A percentile compares a stretch with the other conserved stretches of the same genome.
These are phyloP conservation scores for Andricus quercusramuli DNA, from an alignment of 2,888 invertebrate genomes.

Conservation along the genomic window DNA sequence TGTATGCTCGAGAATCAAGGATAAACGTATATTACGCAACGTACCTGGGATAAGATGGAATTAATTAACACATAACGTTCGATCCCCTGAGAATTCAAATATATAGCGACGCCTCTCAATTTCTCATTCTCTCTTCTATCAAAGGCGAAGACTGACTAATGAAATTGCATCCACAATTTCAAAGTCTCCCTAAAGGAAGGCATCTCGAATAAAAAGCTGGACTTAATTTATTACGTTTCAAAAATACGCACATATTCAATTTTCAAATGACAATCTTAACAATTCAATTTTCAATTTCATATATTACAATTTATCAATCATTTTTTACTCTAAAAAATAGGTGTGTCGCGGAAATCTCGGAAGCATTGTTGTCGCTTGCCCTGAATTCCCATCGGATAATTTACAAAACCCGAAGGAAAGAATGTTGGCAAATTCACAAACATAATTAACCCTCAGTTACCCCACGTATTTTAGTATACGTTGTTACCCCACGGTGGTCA, in stretches of 20 bases:
- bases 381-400: no score
- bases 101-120: constrained; percentile 10
- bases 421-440: no score
- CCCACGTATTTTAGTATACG: no score
- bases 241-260: background rate
- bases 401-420: no score
- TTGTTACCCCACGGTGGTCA: no score
- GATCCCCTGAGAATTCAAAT: constrained; percentile 7
- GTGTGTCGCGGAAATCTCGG: no score
- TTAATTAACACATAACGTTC: constrained; percentile 33
- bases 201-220: background rate
- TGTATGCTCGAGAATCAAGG: background rate
- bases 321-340: no score
- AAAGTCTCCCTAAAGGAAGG: background rate
- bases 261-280: background rate
- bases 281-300: background rate
- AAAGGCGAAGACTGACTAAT: constrained; percentile 15
- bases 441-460: no score
- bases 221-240: background rate
- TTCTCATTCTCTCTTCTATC: constrained; percentile 20
- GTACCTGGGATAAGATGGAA: constrained; percentile 19
- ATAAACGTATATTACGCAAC: constrained; percentile 2
- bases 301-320: no score
- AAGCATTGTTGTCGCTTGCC: no score
- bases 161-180: background rate